These are phyloP conservation scores for Drosophila testacea DNA, from an alignment of 2,888 invertebrate genomes.

Conservation along the genomic window DNA sequence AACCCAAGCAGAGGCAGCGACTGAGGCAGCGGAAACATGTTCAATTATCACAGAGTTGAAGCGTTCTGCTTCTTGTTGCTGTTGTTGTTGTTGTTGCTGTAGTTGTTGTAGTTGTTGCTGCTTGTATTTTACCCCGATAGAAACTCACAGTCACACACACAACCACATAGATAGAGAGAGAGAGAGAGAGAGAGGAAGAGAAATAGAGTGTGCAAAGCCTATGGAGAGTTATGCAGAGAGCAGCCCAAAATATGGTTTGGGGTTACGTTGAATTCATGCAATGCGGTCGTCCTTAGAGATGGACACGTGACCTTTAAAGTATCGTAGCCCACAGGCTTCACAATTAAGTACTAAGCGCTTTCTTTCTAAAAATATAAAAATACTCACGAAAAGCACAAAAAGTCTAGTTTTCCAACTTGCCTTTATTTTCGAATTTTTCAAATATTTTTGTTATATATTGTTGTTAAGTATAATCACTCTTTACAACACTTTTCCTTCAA, in stretches of 20 bases:
- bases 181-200: neutral
- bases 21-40: conserved; percentile 61
- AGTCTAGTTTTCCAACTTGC: no score
- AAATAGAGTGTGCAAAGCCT: conserved; percentile 6
- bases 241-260: conserved; percentile 58
- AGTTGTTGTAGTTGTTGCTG: conserved; percentile 36
- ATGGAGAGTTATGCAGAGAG: conserved; percentile 12
- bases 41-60: conserved; percentile 65
- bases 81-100: conserved; percentile 33
- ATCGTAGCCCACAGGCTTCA: no score
- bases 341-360: no score
- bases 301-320: no score
- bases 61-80: conserved; percentile 22
- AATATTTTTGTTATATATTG: no score
- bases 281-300: conserved; percentile 60
- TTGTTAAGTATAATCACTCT: no score
- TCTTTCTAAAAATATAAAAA: no score
- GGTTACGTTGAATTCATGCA: conserved; percentile 74
- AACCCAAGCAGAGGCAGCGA: conserved; percentile 7
- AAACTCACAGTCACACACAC: conserved; percentile 19
- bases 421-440: no score
- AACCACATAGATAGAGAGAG: neutral
- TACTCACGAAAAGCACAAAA: no score
- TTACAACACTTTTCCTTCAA: no score
- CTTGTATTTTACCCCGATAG: conserved; percentile 59